Evolutionary conservation across 1,140 invertebrate species (phyloP).

Genomic region (Cepaea nemoralis): DNA sequence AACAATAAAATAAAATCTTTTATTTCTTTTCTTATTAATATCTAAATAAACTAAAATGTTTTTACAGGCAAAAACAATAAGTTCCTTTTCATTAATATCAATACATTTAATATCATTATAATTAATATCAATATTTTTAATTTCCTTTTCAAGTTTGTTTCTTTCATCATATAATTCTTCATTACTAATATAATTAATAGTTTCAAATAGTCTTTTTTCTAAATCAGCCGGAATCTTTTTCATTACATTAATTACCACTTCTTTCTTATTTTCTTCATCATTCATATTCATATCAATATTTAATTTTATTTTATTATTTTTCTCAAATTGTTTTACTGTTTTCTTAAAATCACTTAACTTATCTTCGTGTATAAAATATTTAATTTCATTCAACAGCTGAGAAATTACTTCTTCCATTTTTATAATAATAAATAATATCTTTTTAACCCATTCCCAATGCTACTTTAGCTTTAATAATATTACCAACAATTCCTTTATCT

Average conservation of each 20-base stretch:
- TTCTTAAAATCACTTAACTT: not conserved
- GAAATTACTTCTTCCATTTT: not conserved
- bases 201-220: slow-evolving; percentile 13
- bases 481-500: not conserved
- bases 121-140: too few species aligned
- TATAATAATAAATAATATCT: too few species aligned
- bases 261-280: not conserved
- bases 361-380: not conserved
- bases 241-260: not conserved
- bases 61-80: not conserved
- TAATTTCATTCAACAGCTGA: not conserved
- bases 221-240: not conserved
- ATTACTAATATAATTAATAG: not conserved
- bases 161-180: not conserved
- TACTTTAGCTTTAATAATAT: not conserved
- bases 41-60: not conserved
- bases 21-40: not conserved
- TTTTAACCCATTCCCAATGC: not conserved
- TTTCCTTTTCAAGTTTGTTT: too few species aligned
- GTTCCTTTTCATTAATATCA: too few species aligned
- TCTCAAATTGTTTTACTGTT: not conserved
- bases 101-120: too few species aligned
- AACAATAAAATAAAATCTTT: too few species aligned
- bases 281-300: not conserved
- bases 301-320: not conserved